Evolutionary conservation across 2,113 vertebrate genomes (phyloP), one percentile per base, ranked within the genome.

Genomic region (Zingel zingel): DNA sequence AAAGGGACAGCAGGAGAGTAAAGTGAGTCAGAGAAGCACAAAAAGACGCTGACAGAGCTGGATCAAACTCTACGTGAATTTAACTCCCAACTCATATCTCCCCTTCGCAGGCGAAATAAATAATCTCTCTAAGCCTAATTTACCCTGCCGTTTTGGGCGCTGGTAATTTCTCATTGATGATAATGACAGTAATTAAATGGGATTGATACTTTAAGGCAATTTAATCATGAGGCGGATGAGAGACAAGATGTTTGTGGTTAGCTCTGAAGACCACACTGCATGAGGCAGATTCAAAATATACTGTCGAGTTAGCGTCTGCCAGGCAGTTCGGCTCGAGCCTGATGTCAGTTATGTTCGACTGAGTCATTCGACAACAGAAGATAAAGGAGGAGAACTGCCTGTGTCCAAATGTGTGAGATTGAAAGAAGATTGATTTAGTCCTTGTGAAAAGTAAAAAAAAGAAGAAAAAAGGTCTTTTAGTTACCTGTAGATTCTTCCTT

Each of bases 181-280:
- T 95, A 95, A 95, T 95, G 91, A 92, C 88, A 87, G 92, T 94
- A 94, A 95, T 96, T 95, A 95, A 93, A 92, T 84, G 68, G 83
- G 86, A 84, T 84, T 91, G 91, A 93, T 93, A 92, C 88, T 92
- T 94, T 86, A 91, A 94, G 89, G 92, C 88, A 91, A 85, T 95
- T 93, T 91, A 94, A 92, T 92, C 92, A 86, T 14, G 48, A 84
- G 88, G 83, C 79, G 85, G 88, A 93, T 87, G 88, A 92, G 85
- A 87, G 77, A 50, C 67, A 19, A 82, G 84, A 90, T 85, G 90
- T 87, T 85, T 76, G 75, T 15, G 78, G 88, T 78, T 81, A 57
- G 57, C 86, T 71, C 62, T 9, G 79, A 70, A 65, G 88, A 89
- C 87, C 82, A 85, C 68, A 19, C 77, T 2, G 21, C 82, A 62